A percentile compares a stretch with the other conserved stretches of the same genome.
phyloP scores from a whole-genome alignment of 2,888 invertebrate genomes.

The Agrochola lota region DNA sequence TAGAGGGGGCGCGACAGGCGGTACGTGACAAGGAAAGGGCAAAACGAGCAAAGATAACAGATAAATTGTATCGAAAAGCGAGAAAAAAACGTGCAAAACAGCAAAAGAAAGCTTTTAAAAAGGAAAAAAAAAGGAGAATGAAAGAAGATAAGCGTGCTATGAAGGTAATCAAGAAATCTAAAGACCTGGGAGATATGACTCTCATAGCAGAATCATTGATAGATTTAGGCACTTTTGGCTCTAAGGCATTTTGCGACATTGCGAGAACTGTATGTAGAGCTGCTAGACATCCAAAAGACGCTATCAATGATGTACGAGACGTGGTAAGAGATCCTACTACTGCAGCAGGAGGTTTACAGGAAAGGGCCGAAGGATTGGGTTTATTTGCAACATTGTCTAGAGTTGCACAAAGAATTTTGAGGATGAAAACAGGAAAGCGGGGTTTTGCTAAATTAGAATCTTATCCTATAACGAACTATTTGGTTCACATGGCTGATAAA shows the following conservation, averaged over 20 bases:
- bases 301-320: neutral
- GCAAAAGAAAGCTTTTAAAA: slow-evolving; percentile 2
- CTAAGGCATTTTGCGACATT: slow-evolving; percentile 24
- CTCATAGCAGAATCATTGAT: slow-evolving; percentile 48
- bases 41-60: neutral
- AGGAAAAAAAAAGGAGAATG: neutral
- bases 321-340: neutral
- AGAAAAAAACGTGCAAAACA: slow-evolving; percentile 3
- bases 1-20: slow-evolving; percentile 18
- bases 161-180: slow-evolving; percentile 9
- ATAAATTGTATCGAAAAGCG: slow-evolving; percentile 8
- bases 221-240: slow-evolving; percentile 48
- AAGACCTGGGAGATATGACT: neutral
- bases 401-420: slow-evolving; percentile 26
- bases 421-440: slow-evolving; percentile 12
- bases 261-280: slow-evolving; percentile 3
- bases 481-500: slow-evolving; percentile 47
- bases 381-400: slow-evolving; percentile 18
- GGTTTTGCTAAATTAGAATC: slow-evolving; percentile 22
- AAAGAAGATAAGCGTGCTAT: slow-evolving; percentile 29
- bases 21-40: neutral
- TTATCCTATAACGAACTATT: slow-evolving; percentile 41
- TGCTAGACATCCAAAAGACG: slow-evolving; percentile 34
- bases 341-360: fast-evolving
- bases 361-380: slow-evolving; percentile 6